Evolutionary conservation across 2,888 invertebrate genomes (phyloP).

Genomic region (Drosophila lacicola): DNA sequence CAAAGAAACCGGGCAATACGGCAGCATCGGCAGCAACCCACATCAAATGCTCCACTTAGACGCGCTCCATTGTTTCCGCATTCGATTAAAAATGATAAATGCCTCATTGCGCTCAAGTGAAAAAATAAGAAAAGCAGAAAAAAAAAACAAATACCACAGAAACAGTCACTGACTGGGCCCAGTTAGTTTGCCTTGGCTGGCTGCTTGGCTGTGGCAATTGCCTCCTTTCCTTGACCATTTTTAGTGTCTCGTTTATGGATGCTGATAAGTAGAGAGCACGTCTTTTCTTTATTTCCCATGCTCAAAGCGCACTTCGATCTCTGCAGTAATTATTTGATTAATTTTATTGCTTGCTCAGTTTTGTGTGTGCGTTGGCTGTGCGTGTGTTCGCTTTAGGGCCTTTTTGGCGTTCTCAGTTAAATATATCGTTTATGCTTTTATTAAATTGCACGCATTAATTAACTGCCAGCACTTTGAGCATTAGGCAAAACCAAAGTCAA

Average conservation of each 20-base stretch:
- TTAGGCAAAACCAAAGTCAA: conserved; percentile 32
- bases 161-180: conserved; percentile 35
- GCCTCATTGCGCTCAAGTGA: conserved; percentile 73
- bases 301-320: conserved; percentile 13
- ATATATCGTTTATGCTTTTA: conserved; percentile 79
- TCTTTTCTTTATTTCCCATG: conserved; percentile 14
- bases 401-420: conserved; percentile 47
- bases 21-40: conserved; percentile 38
- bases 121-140: conserved; percentile 37
- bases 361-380: conserved; percentile 11
- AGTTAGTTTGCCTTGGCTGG: conserved; percentile 38
- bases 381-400: conserved; percentile 16
- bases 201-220: conserved; percentile 21
- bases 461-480: conserved; percentile 49
- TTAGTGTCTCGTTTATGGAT: conserved; percentile 73
- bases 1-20: conserved; percentile 1
- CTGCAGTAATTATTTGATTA: conserved; percentile 75
- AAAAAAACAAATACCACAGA: conserved; percentile 11
- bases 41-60: conserved; percentile 76
- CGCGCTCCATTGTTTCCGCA: conserved; percentile 81
- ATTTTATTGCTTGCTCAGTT: conserved; percentile 70
- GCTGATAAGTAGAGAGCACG: conserved; percentile 68
- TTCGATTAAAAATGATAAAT: conserved; percentile 81
- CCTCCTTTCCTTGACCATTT: conserved; percentile 66
- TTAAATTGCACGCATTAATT: conserved; percentile 78